These are phyloP conservation scores for Parazoanthus swiftii DNA, from an alignment of 92 coral and sea anemone genomes.

Conservation along the genomic window DNA sequence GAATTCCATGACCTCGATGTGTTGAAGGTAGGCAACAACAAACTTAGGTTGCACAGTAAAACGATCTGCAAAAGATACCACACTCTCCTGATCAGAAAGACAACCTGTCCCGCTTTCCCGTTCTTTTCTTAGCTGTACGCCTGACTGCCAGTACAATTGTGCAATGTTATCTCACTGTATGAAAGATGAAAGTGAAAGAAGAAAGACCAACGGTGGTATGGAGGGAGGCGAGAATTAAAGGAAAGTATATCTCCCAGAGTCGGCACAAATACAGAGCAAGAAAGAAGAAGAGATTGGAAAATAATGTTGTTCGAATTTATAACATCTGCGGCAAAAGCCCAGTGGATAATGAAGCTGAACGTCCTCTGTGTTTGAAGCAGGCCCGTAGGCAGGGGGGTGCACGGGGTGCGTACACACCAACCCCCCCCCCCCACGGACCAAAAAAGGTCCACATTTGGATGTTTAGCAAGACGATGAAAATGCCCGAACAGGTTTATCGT, in stretches of 20 bases:
- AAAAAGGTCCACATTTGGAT: no score
- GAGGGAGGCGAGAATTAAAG: no score
- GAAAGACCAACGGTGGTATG: no score
- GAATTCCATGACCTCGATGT: conserved; percentile 22
- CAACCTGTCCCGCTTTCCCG: conserved; percentile 40
- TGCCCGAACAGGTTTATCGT: no score
- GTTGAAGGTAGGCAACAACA: conserved; percentile 28
- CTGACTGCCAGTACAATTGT: conserved; percentile 38
- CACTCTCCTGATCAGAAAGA: conserved; percentile 47
- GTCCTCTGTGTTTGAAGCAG: conserved; percentile 24
- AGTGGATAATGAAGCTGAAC: conserved; percentile 19
- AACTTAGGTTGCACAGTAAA: conserved; percentile 37
- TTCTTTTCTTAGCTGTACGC: conserved; percentile 53
- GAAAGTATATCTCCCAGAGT: conserved; percentile 25
- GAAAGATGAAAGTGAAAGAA: no score
- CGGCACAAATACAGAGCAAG: conserved; percentile 17
- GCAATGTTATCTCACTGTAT: not conserved
- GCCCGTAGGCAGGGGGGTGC: no score
- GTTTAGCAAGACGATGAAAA: no score
- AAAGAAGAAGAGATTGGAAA: conserved; percentile 27
- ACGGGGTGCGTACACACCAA: no score
- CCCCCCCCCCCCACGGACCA: no score
- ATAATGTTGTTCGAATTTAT: conserved; percentile 4
- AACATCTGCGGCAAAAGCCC: conserved; percentile 33
- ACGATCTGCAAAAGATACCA: conserved; percentile 33